Evolutionary conservation across 2,113 vertebrate species (phyloP).

Genomic region (Ceyx cyanopectus): DNA sequence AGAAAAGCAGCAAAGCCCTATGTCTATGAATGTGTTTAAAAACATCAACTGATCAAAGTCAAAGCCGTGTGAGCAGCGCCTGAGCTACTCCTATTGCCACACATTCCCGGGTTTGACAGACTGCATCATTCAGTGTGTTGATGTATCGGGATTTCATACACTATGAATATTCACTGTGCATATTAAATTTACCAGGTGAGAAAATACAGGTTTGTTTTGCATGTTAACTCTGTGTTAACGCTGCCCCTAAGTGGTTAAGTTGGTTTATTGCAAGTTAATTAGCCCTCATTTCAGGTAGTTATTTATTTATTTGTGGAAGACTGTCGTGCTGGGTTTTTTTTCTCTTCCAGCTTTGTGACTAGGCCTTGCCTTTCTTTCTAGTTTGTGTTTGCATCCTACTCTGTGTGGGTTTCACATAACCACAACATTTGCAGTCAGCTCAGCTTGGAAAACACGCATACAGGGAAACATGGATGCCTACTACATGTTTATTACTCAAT

Average conservation of each 20-base stretch:
- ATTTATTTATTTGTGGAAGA: slow-evolving; percentile 47
- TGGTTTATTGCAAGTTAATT: slow-evolving; percentile 79
- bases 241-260: slow-evolving; percentile 74
- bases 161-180: slow-evolving; percentile 56
- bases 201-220: slow-evolving; percentile 57
- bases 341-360: not conserved
- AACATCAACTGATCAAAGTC: slow-evolving; percentile 22
- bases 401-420: slow-evolving; percentile 29
- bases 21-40: not conserved
- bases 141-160: slow-evolving; percentile 2
- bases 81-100: not conserved
- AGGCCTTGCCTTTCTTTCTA: not conserved
- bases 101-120: not conserved
- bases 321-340: not conserved
- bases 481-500: slow-evolving; percentile 8
- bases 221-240: slow-evolving; percentile 71
- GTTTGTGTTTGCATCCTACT: not conserved
- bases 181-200: slow-evolving; percentile 65
- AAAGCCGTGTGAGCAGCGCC: not conserved
- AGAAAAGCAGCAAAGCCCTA: slow-evolving; percentile 76
- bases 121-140: not conserved
- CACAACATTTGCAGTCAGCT: not conserved
- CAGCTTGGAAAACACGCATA: not conserved
- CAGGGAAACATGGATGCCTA: slow-evolving; percentile 21
- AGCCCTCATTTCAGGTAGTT: slow-evolving; percentile 26